phyloP scores from a whole-genome alignment of 2,797 vertebrate genomes.

The Trichosurus vulpecula region DNA sequence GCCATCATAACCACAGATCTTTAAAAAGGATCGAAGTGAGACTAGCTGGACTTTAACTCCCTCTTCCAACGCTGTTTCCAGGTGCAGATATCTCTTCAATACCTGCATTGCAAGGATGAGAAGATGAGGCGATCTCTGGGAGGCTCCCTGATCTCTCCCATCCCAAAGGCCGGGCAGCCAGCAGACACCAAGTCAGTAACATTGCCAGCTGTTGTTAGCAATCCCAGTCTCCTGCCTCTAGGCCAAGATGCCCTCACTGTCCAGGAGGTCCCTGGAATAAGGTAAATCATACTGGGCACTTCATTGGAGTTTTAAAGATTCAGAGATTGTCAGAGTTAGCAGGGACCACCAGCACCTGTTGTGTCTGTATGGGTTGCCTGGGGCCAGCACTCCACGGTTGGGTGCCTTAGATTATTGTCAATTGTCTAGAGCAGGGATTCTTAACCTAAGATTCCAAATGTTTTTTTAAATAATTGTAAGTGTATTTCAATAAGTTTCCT shows the following conservation, averaged over 20 bases:
- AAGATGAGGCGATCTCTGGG: conserved; percentile 59
- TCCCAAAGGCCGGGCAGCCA: conserved; percentile 12
- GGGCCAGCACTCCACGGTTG: background rate
- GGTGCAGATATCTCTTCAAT: conserved; percentile 67
- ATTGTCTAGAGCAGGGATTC: background rate
- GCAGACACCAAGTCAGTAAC: background rate
- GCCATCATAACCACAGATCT: background rate
- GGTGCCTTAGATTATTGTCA: background rate
- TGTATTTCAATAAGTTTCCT: background rate
- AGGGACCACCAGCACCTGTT: background rate
- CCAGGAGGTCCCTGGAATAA: background rate
- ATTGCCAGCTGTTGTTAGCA: background rate
- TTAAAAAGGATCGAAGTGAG: background rate
- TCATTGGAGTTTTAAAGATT: background rate
- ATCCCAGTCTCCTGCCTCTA: background rate
- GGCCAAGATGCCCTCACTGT: background rate
- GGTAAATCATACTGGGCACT: conserved; percentile 64
- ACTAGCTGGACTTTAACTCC: background rate
- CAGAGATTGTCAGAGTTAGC: background rate
- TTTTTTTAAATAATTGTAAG: background rate
- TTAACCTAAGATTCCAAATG: background rate
- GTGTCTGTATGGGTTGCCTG: background rate
- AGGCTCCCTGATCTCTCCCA: conserved; percentile 62
- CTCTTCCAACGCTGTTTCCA: background rate
- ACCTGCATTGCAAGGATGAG: conserved; percentile 38